These are phyloP conservation scores for Oligia fasciuncula DNA, from an alignment of 2,888 invertebrate species.

Conservation along the genomic window DNA sequence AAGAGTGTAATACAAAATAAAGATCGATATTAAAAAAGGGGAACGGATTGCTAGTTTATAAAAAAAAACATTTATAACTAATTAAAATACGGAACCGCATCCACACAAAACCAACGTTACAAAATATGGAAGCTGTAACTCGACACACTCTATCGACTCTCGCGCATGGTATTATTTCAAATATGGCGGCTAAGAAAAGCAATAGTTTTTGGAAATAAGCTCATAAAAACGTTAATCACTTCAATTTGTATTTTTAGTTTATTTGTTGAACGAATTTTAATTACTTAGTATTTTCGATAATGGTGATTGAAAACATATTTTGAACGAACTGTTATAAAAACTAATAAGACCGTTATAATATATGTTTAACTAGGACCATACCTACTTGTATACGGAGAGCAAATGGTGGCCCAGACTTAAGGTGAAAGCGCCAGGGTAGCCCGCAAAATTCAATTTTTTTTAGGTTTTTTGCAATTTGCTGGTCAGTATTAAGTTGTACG, in stretches of 20 bases:
- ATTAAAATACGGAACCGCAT: conserved; percentile 39
- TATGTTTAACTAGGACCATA: neutral
- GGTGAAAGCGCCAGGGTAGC: no score
- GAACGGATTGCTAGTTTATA: neutral
- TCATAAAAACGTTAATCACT: conserved; percentile 58
- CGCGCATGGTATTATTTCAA: conserved; percentile 61
- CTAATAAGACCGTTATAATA: neutral
- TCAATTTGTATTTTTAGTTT: conserved; percentile 52
- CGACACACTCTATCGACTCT: conserved; percentile 65
- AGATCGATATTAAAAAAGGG: neutral
- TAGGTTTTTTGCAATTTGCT: no score
- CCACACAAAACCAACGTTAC: conserved; percentile 46
- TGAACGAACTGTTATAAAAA: conserved; percentile 8
- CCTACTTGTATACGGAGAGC: neutral
- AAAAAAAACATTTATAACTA: neutral
- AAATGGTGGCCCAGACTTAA: neutral
- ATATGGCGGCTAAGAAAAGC: conserved; percentile 53
- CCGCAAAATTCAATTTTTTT: no score
- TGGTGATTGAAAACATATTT: conserved; percentile 30
- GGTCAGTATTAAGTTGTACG: no score
- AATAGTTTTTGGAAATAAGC: conserved; percentile 54
- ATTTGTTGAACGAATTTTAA: conserved; percentile 53
- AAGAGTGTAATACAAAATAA: neutral
- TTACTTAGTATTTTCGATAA: conserved; percentile 19
- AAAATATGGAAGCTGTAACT: conserved; percentile 65